These are phyloP conservation scores for Agelaius tricolor DNA, from an alignment of 2,113 vertebrate genomes.

Conservation along the genomic window DNA sequence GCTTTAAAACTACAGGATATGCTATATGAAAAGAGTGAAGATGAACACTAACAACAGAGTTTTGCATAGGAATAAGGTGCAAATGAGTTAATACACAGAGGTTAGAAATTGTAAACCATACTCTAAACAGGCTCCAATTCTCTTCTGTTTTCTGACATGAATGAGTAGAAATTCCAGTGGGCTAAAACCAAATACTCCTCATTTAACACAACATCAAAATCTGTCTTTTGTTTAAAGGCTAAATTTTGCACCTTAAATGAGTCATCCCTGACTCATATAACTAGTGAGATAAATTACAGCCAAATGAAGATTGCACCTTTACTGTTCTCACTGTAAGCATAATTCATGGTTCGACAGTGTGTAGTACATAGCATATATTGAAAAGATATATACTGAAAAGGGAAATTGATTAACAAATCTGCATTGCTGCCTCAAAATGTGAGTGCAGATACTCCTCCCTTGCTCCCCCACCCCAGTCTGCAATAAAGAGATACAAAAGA, in stretches of 20 bases:
- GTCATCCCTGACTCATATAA: not conserved
- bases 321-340: not conserved
- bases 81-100: not conserved
- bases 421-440: not conserved
- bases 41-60: not conserved
- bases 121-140: not conserved
- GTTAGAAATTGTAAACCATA: not conserved
- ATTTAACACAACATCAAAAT: not conserved
- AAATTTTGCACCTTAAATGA: not conserved
- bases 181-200: not conserved
- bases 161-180: not conserved
- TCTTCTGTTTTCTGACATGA: not conserved
- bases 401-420: not conserved
- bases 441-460: accelerated
- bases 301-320: not conserved
- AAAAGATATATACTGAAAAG: not conserved
- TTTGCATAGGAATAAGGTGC: not conserved
- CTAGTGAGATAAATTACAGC: not conserved
- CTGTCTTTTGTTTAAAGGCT: not conserved
- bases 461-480: too few species aligned
- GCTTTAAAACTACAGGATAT: not conserved
- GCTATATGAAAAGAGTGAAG: not conserved
- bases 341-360: not conserved
- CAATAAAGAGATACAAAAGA: not conserved
- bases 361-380: not conserved